A percentile compares a stretch with the other conserved stretches of the same genome.
phyloP scores from a whole-genome alignment of 2,888 invertebrate genomes.

The Watsonalla cultraria region DNA sequence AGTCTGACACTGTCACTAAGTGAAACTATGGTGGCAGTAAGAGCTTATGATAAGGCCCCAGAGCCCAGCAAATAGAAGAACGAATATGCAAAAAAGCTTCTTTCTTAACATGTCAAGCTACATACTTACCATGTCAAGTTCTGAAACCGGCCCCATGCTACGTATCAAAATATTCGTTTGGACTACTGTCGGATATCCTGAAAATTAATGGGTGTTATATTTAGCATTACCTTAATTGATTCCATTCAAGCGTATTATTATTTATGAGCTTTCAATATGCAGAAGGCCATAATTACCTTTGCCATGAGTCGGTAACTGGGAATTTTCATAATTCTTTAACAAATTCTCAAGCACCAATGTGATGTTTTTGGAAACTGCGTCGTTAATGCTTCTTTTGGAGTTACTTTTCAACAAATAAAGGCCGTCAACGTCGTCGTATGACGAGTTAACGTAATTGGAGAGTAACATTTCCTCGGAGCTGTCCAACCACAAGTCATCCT shows the following conservation, averaged over 20 bases:
- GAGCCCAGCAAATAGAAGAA: too few relatives aligned
- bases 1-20: too few relatives aligned
- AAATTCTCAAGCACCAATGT: constrained; percentile 91
- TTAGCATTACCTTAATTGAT: neutral
- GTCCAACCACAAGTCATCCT: constrained; percentile 48
- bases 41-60: too few relatives aligned
- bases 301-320: constrained; percentile 92
- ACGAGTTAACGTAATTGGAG: constrained; percentile 56
- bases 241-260: too few relatives aligned
- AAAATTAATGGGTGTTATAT: constrained; percentile 28
- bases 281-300: constrained; percentile 78
- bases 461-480: constrained; percentile 49
- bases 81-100: constrained; percentile 8
- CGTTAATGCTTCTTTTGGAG: constrained; percentile 78
- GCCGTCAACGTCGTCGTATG: constrained; percentile 43
- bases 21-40: too few relatives aligned
- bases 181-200: constrained; percentile 90
- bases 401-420: constrained; percentile 46
- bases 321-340: constrained; percentile 93
- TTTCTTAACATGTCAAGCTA: neutral
- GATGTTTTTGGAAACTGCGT: constrained; percentile 89
- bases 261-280: constrained; percentile 4
- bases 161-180: constrained; percentile 92
- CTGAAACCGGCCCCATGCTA: constrained; percentile 95
- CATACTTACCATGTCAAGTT: constrained; percentile 92